Evolutionary conservation across 2,888 invertebrate genomes (phyloP).

Genomic region (Pomacea canaliculata): DNA sequence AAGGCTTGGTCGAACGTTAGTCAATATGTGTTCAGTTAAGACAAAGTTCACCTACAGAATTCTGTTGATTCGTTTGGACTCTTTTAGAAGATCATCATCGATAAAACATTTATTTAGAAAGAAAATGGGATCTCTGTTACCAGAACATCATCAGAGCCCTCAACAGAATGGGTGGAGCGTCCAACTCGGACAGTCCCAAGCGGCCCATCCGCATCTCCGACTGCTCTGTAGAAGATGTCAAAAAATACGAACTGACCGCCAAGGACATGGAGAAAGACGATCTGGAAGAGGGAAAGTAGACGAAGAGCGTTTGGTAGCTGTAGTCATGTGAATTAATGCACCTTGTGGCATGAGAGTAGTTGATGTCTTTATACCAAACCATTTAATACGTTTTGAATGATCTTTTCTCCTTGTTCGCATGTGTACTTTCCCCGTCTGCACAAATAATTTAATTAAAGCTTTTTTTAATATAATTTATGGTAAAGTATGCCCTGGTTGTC

Average conservation of each 20-base stretch:
- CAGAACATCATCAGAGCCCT: conserved; percentile 35
- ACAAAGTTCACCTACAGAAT: too few species aligned
- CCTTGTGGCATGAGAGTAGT: background rate
- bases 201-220: conserved; percentile 59
- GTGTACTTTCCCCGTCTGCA: too few species aligned
- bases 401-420: too few species aligned
- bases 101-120: too few species aligned
- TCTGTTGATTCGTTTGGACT: too few species aligned
- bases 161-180: conserved; percentile 37
- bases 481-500: too few species aligned
- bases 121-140: background rate
- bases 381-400: too few species aligned
- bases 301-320: background rate
- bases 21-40: too few species aligned
- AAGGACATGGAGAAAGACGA: conserved; percentile 49
- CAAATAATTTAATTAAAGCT: too few species aligned
- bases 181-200: conserved; percentile 57
- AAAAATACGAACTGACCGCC: conserved; percentile 59
- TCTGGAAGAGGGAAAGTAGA: conserved; percentile 28
- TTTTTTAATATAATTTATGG: too few species aligned
- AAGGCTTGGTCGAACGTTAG: too few species aligned
- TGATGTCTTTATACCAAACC: background rate
- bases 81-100: too few species aligned
- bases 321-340: background rate
- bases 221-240: conserved; percentile 56